Evolutionary conservation across 2,797 vertebrate genomes (phyloP), one percentile per base, ranked within the genome.

Genomic region (Triplophysa bombifrons): DNA sequence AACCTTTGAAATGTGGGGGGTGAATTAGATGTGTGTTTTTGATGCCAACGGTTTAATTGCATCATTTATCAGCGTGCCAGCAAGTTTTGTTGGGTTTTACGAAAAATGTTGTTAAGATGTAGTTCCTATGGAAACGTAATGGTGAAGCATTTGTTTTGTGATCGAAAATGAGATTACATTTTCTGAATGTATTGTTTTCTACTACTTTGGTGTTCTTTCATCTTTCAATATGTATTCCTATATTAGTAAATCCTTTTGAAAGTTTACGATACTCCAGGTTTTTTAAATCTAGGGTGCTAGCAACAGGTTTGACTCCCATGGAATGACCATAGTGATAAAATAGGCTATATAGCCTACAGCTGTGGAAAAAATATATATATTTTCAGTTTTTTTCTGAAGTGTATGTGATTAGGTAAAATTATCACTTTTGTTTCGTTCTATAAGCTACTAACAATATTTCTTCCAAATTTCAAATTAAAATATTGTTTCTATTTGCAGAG

Each of bases 11-110:
- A 55, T 46, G 69, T 58, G 25, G 19, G 20, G 77, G 61, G 50
- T 72, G 77, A 73, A 48, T 80, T 80, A 55, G 70, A 66, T 73
- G 70, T 17, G 61, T 55, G 60, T 80, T 73, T 67, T 50, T 48
- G 69, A 58, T 66, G 61, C 38, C 38, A 34, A n/a, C 4, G 50
- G 27, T 72, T 63, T 72, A 72, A 80, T 69, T 78, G 75, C 50
- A n/a, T 64, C 20, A 44, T 84, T 71, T 9, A 64, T 77, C 63
- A 68, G 38, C 25, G 27, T 34, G 74, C 58, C n/a, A 66, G 17
- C 25, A 34, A 56, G 60, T 55, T 72, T 38, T 71, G 9, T 9
- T 41, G 8, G 41, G 41, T 41, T 41, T 41, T 41, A 30, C 55
- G 60, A 61, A 30, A 78, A 41, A 53, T 56, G 67, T 27, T 27